phyloP scores from a whole-genome alignment of 2,888 invertebrate genomes.

The Epiperipatus broadwayi region DNA sequence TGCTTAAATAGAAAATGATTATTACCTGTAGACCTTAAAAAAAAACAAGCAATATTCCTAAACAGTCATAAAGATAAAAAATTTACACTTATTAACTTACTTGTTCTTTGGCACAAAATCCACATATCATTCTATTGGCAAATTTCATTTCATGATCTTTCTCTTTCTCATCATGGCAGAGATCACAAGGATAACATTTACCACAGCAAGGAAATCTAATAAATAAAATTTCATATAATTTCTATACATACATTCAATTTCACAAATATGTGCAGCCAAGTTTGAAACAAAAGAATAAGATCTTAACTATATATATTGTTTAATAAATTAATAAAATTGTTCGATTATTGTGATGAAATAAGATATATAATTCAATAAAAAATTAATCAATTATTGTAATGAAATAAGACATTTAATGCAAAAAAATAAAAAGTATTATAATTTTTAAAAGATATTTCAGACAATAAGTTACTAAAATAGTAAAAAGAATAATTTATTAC shows the following conservation, averaged over 20 bases:
- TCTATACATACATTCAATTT: not conserved
- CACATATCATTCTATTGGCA: conserved; percentile 32
- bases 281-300: too few species aligned
- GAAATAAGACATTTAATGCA: too few species aligned
- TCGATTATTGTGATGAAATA: not conserved
- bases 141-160: conserved; percentile 29
- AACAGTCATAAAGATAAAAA: too few species aligned
- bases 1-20: too few species aligned
- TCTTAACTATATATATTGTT: not conserved
- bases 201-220: conserved; percentile 32
- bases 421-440: too few species aligned
- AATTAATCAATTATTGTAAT: not conserved
- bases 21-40: too few species aligned
- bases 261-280: too few species aligned
- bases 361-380: conserved; percentile 4
- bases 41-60: too few species aligned
- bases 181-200: conserved; percentile 30
- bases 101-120: conserved; percentile 32
- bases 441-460: too few species aligned
- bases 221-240: not conserved
- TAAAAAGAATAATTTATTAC: too few species aligned
- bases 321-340: conserved; percentile 7
- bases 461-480: too few species aligned
- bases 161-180: conserved; percentile 30
- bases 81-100: conserved; percentile 20